phyloP scores from a whole-genome alignment of 2,888 invertebrate species.

The Fragum whitleyi region DNA sequence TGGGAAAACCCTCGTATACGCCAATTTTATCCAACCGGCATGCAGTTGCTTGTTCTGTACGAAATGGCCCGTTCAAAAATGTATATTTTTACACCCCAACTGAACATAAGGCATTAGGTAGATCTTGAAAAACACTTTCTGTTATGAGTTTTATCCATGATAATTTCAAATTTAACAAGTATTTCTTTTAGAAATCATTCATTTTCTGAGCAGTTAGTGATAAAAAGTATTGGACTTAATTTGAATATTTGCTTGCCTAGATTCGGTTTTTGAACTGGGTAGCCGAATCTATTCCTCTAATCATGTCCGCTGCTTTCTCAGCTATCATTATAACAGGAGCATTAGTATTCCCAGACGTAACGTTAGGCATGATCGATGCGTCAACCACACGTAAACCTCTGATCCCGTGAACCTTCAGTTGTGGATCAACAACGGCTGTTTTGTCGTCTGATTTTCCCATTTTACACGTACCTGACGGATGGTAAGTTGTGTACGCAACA shows the following conservation, averaged over 20 bases:
- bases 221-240: no score
- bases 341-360: conserved; percentile 28
- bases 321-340: conserved; percentile 29
- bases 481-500: conserved; percentile 35
- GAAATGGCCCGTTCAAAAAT: no score
- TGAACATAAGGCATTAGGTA: no score
- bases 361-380: conserved; percentile 29
- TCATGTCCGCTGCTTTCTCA: conserved; percentile 25
- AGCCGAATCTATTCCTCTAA: conserved; percentile 12
- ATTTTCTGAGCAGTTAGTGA: no score
- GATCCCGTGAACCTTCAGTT: conserved; percentile 4
- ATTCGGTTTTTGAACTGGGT: background rate
- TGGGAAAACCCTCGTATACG: no score
- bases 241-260: background rate
- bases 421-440: conserved; percentile 22
- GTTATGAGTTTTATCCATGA: no score
- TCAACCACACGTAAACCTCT: conserved; percentile 27
- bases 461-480: conserved; percentile 38
- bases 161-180: no score
- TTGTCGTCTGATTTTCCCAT: conserved; percentile 29
- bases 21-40: no score
- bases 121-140: no score
- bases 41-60: no score
- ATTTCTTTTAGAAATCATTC: no score
- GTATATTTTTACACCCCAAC: no score